phyloP scores from a whole-genome alignment of 64 coral and sea anemone genomes.

The Montipora capricornis region DNA sequence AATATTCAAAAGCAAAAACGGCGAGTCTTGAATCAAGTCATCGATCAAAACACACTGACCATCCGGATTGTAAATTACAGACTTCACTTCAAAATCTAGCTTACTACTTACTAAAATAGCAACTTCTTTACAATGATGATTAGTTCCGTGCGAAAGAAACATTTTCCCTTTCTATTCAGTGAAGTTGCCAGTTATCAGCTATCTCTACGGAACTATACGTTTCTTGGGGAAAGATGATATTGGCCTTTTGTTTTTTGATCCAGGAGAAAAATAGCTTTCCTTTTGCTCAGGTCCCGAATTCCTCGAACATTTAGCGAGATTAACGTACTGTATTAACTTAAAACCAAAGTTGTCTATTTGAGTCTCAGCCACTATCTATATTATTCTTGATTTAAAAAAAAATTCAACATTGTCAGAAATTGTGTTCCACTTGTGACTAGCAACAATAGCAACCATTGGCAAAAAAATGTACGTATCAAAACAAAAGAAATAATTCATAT shows the following conservation, averaged over 20 bases:
- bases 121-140: slow-evolving; percentile 34
- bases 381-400: not conserved
- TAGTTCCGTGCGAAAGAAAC: slow-evolving; percentile 47
- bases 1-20: slow-evolving; percentile 54
- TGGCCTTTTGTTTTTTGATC: slow-evolving; percentile 11
- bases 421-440: not conserved
- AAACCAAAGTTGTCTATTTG: slow-evolving; percentile 19
- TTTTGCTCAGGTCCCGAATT: slow-evolving; percentile 13
- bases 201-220: slow-evolving; percentile 10
- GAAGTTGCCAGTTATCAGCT: slow-evolving; percentile 14
- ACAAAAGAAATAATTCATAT: not conserved
- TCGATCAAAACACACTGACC: slow-evolving; percentile 41
- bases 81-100: slow-evolving; percentile 29
- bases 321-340: not conserved
- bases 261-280: slow-evolving; percentile 35
- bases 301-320: slow-evolving; percentile 35
- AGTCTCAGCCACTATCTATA: not conserved
- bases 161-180: slow-evolving; percentile 33
- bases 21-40: slow-evolving; percentile 18
- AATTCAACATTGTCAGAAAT: not conserved
- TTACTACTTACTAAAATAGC: slow-evolving; percentile 18
- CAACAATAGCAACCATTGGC: not conserved
- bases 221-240: slow-evolving; percentile 24
- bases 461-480: no score
- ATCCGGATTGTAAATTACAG: not conserved